Base-by-base conservation (phyloP, 1,140 invertebrate genomes). In the Leptopilina clavipes region DNA sequence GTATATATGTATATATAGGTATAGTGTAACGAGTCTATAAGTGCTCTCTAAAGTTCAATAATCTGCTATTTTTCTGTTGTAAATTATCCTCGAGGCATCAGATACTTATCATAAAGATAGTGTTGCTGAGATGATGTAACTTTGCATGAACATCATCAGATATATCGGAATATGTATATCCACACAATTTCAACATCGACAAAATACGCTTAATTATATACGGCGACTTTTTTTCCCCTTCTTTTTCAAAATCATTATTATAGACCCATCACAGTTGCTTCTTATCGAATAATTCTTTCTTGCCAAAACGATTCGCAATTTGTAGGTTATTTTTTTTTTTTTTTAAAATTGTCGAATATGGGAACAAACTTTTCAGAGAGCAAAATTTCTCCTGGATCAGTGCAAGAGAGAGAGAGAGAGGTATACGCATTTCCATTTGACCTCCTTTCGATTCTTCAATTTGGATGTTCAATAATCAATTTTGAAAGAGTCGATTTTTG, bases 141-240 rank as follows among this genome's bases (percentile, higher is more conserved):
- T 52, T 11, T 37, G 25, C 22, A 14, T 65, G 25, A 65, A 14
- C 59, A 65, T 65, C 59, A 31, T 65, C 25, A n/a, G 59, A 65
- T 31, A 65, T 65, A 65, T n/a, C 25, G n/a, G 59, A 65, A 65
- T 65, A 37, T 65, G 59, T 65, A 14, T 9, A 31, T 40, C 5
- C 7, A 9, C 37, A 40, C 6, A 22, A n/a, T 65, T 65, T 11
- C 59, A 65, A 65, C 59, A 65, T 65, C 22, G 25, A 65, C 59
- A 19, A 65, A 65, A 65, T 65, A 22, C 59, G 59, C 59, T 65
- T 65, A 65, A 65, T 65, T 37, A n/a, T 48, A 83, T 83, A 78
- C 40, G 74, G 78, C n/a, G 81, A 79, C 76, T 76, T 81, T 72
- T 80, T 79, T 81, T 80, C 81, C 79, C 77, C 77, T 83, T 59